These are phyloP conservation scores for Drosophila fuyamai DNA, from an alignment of 1,140 invertebrate genomes.

Conservation along the genomic window DNA sequence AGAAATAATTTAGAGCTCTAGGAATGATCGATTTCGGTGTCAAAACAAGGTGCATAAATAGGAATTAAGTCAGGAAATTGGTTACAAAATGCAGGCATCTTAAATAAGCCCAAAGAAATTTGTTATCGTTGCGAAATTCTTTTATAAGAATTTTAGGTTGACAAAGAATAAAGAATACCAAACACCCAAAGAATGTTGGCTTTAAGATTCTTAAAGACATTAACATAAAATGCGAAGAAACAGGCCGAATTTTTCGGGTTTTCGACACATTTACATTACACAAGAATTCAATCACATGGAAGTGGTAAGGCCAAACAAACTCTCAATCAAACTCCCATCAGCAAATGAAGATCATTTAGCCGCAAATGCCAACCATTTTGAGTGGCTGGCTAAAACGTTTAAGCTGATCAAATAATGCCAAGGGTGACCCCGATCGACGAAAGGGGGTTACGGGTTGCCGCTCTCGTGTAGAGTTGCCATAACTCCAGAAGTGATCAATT, in stretches of 20 bases:
- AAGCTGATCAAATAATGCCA: constrained; percentile 7
- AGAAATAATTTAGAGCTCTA: not conserved
- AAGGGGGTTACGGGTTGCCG: not conserved
- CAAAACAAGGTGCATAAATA: constrained; percentile 23
- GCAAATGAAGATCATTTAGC: constrained; percentile 1
- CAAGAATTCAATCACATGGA: not conserved
- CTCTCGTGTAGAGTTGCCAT: constrained; percentile 10
- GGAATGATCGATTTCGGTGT: constrained; percentile 24
- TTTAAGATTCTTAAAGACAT: too few relatives aligned
- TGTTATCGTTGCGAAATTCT: too few relatives aligned
- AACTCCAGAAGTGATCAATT: constrained; percentile 38
- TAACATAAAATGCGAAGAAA: too few relatives aligned
- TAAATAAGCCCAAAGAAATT: too few relatives aligned
- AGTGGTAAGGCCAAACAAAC: not conserved
- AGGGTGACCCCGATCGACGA: constrained; percentile 14
- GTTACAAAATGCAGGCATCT: not conserved
- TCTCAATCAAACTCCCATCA: not conserved
- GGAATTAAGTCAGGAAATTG: not conserved
- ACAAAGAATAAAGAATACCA: too few relatives aligned
- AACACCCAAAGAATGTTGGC: too few relatives aligned
- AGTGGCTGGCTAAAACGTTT: not conserved
- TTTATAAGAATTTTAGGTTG: too few relatives aligned
- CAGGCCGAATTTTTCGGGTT: not conserved
- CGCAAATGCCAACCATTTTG: not conserved
- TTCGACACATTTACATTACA: not conserved